Percentiles rank a stretch among this genome's conserved stretches.
Evolutionary conservation across 2,888 invertebrate genomes (phyloP).

Genomic region (Azorinus chamasolen): DNA sequence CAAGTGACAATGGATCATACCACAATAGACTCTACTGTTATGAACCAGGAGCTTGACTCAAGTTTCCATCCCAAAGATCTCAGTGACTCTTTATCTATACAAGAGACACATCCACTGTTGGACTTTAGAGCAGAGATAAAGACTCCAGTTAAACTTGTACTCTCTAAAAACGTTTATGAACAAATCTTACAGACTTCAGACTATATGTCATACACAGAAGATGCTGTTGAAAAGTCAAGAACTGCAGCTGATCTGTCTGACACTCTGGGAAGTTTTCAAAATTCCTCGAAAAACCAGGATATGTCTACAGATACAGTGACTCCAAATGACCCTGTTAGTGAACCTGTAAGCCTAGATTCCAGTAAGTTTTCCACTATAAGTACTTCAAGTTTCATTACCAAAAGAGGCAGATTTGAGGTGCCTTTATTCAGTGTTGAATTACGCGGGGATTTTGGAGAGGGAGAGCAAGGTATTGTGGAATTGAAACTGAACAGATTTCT

Average conservation of each 20-base stretch:
- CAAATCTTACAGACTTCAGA: constrained; percentile 90
- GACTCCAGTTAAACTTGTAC: constrained; percentile 93
- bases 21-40: constrained; percentile 55
- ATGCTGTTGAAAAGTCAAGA: too few relatives aligned
- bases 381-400: constrained; percentile 64
- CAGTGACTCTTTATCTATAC: constrained; percentile 27
- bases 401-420: constrained; percentile 80
- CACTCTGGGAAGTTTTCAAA: too few relatives aligned
- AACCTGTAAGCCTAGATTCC: too few relatives aligned
- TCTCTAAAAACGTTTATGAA: constrained; percentile 95
- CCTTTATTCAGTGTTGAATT: constrained; percentile 83
- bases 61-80: constrained; percentile 26
- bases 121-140: constrained; percentile 93
- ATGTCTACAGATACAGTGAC: too few relatives aligned
- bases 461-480: constrained; percentile 90
- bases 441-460: constrained; percentile 84
- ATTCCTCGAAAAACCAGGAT: too few relatives aligned
- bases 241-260: too few relatives aligned
- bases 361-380: too few relatives aligned
- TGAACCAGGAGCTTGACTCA: constrained; percentile 70
- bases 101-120: constrained; percentile 72
- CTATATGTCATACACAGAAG: constrained; percentile 75
- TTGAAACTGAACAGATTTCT: constrained; percentile 94
- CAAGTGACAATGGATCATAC: constrained; percentile 89
- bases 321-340: too few relatives aligned